Evolutionary conservation across 2,888 invertebrate species (phyloP).

Genomic region (Rhagophthalmus giganteus): DNA sequence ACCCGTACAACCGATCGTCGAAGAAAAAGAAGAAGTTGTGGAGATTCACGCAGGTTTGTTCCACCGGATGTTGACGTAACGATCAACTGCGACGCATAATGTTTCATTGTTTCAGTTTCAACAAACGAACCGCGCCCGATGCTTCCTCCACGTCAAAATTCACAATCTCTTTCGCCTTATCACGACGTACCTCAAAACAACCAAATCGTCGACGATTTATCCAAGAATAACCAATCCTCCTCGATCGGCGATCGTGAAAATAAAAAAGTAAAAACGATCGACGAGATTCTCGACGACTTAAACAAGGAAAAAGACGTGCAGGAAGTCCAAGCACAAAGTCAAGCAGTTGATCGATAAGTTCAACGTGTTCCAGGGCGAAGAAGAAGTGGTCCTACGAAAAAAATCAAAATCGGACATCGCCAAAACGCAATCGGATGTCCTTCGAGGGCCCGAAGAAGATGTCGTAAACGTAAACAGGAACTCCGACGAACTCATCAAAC

Average conservation of each 20-base stretch:
- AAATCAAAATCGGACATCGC: constrained; percentile 14
- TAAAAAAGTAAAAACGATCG: constrained; percentile 41
- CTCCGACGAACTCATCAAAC: constrained; percentile 48
- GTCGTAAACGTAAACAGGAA: constrained; percentile 33
- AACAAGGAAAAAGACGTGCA: constrained; percentile 40
- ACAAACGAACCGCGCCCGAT: constrained; percentile 8
- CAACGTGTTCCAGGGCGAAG: constrained; percentile 38
- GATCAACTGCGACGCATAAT: too few species aligned
- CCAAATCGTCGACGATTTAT: constrained; percentile 35
- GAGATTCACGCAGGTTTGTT: constrained; percentile 6
- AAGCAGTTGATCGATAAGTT: constrained; percentile 49
- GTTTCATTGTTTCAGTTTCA: too few species aligned
- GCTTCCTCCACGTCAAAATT: constrained; percentile 29
- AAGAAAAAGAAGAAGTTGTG: constrained; percentile 4
- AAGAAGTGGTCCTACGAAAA: constrained; percentile 35
- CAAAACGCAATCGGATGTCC: constrained; percentile 1
- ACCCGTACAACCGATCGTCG: not conserved
- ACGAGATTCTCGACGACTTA: constrained; percentile 49
- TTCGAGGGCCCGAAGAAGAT: constrained; percentile 1
- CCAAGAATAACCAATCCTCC: constrained; percentile 1
- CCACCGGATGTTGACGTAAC: too few species aligned
- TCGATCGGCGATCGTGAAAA: not conserved
- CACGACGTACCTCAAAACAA: too few species aligned
- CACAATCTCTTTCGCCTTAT: constrained; percentile 40
- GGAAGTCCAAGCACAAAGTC: constrained; percentile 39